A percentile compares a stretch with the other conserved stretches of the same genome.
These are phyloP conservation scores for Lytechinus pictus DNA, from an alignment of 35 echinoderm and acorn worm species.

Conservation along the genomic window DNA sequence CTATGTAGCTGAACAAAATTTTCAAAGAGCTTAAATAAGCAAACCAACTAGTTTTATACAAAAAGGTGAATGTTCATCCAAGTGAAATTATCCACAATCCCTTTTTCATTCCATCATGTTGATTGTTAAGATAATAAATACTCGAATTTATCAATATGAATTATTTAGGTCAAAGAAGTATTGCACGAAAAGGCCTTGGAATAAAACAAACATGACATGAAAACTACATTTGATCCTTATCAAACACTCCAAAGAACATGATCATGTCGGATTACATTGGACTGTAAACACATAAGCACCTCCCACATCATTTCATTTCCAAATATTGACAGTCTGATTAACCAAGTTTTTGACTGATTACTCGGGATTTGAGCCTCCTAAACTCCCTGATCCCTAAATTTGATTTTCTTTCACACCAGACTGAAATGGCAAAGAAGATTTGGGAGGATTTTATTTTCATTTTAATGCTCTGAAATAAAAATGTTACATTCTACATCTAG, in stretches of 20 bases:
- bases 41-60: not conserved
- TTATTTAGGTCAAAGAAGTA: not conserved
- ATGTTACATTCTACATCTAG: not conserved
- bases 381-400: not conserved
- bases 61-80: not conserved
- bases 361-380: not conserved
- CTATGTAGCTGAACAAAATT: not conserved
- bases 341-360: not conserved
- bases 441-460: not conserved
- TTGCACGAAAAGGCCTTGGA: not conserved
- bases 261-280: not conserved
- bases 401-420: not conserved
- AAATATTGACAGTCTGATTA: conserved; percentile 5
- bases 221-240: not conserved
- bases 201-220: not conserved
- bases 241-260: not conserved
- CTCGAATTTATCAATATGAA: not conserved
- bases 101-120: not conserved
- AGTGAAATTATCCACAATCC: not conserved
- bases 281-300: not conserved
- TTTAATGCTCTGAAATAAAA: not conserved
- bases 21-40: not conserved
- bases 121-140: not conserved
- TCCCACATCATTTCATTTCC: not conserved
- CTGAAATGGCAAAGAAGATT: not conserved